These are phyloP conservation scores for Gulo gulo DNA, from an alignment of 2,113 vertebrate species.

Conservation along the genomic window DNA sequence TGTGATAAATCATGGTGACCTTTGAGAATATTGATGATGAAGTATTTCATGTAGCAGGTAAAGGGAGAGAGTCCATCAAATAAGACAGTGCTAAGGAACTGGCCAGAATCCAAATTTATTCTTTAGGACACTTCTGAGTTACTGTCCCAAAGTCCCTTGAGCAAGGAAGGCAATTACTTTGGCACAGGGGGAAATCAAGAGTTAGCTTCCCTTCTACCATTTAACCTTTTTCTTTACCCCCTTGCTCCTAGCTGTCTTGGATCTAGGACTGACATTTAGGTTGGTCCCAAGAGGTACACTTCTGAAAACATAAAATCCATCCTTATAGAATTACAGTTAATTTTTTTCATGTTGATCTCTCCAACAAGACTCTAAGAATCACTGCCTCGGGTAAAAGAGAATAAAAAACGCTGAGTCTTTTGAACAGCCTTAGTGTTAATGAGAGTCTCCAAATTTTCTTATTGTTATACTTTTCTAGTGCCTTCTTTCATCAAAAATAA, in stretches of 20 bases:
- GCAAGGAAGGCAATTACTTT: not conserved
- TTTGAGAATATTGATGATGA: not conserved
- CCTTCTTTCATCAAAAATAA: not conserved
- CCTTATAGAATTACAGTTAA: not conserved
- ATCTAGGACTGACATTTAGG: not conserved
- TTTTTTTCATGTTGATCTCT: not conserved
- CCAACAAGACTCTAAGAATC: not conserved
- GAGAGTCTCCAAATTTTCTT: not conserved
- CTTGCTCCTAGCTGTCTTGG: not conserved
- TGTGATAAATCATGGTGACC: not conserved
- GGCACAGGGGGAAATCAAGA: not conserved
- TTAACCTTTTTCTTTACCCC: not conserved
- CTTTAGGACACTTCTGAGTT: not conserved
- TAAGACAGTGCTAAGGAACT: not conserved
- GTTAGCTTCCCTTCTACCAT: not conserved
- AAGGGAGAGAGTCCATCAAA: not conserved
- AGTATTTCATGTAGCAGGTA: not conserved
- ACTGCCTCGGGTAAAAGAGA: not conserved
- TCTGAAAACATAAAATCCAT: not conserved
- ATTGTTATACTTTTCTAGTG: not conserved
- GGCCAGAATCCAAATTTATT: constrained; percentile 2
- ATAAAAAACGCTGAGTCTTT: not conserved
- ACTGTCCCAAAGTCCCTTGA: not conserved
- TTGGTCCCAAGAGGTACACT: not conserved
- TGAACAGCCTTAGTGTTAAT: not conserved